Percentiles rank a stretch among this genome's conserved stretches.
Evolutionary conservation across 2,113 vertebrate genomes (phyloP).

Genomic region (Phoxinus phoxinus): DNA sequence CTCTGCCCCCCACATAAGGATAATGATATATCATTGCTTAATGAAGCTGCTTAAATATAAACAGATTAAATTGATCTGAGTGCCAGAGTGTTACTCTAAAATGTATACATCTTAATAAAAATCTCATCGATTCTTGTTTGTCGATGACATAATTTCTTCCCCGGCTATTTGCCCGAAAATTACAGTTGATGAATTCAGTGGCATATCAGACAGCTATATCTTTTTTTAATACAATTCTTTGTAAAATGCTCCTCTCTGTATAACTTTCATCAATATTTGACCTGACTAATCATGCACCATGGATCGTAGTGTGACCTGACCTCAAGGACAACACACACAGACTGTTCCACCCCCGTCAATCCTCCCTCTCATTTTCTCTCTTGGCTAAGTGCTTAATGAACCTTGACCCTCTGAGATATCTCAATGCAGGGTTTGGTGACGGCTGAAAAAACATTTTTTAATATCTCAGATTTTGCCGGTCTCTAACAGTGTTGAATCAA

Average conservation of each 20-base stretch:
- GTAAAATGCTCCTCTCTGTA: background rate
- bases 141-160: background rate
- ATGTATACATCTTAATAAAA: background rate
- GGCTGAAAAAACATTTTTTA: background rate
- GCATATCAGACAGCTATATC: background rate
- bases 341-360: background rate
- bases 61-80: background rate
- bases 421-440: background rate
- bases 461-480: background rate
- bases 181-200: background rate
- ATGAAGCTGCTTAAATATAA: constrained; percentile 12
- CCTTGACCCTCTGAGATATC: background rate
- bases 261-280: background rate
- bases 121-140: background rate
- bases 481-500: background rate
- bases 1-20: background rate
- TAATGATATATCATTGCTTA: background rate
- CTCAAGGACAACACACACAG: constrained; percentile 8
- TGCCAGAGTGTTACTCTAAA: background rate
- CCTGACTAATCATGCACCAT: background rate
- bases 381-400: constrained; percentile 11
- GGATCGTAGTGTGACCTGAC: background rate
- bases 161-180: background rate
- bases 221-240: background rate
- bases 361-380: constrained; percentile 15